Base-by-base conservation (phyloP, 2,888 invertebrate genomes). In the Lysandra coridon region DNA sequence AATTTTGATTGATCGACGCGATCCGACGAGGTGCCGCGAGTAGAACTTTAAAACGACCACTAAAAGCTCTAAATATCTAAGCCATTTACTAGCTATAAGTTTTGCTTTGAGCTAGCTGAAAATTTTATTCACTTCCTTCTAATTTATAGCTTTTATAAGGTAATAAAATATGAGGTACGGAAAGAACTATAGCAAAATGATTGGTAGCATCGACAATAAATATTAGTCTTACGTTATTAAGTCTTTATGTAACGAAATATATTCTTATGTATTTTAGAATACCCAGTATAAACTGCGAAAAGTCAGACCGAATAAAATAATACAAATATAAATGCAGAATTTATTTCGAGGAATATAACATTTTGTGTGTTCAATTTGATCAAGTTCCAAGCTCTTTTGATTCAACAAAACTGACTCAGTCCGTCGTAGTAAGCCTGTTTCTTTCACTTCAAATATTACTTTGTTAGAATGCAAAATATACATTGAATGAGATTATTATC, bases 1-100 rank as follows among this genome's bases (percentile, higher is more conserved):
- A 92, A 93, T 93, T 93, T 93, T 93, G 93, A 93, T 93, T 92
- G 93, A 93, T 93, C 89, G 92, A 86, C 86, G 87, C 86, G 87
- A 89, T 87, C 86, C 85, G 84, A 85, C 85, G 86, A 87, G 83
- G 85, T 84, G 85, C 80, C 83, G 85, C 86, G 84, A 86, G 87
- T 87, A 87, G 86, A 85, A 87, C 88, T 88, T 88, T 87, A 86
- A 90, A 88, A 87, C 87, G 87, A 84, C 86, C 85, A 86, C 79
- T 79, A 79, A 79, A 85, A 87, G 86, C 86, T 87, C 83, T 53
- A 53, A 76, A 76, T 57, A 85, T 88, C 88, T 88, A 88, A 89
- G 89, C 90, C 89, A 86, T 83, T 81, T 82, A 81, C 79, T 62
- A 73, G 79, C 79, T 79, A 33, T 69, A 75, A 75, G 44, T 44